Percentiles rank a stretch among this genome's conserved stretches.
Conservation (phyloP, 2,113 vertebrate genomes). For the Ahaetulla prasina region DNA sequence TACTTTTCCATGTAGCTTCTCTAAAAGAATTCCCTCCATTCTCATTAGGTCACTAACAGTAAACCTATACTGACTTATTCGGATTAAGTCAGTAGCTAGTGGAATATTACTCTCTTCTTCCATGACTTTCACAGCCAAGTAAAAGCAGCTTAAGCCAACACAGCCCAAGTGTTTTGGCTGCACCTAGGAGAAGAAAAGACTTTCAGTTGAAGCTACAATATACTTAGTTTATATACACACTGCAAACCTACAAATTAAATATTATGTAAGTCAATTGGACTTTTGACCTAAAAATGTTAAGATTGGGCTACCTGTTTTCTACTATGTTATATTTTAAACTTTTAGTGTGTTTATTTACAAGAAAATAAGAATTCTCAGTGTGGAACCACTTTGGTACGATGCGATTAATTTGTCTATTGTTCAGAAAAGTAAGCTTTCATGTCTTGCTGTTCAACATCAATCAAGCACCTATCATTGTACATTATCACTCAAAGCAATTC, state of each 20-base stretch:
- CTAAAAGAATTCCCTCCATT: constrained; percentile 96
- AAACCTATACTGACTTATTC: constrained; percentile 93
- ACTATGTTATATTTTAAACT: background rate
- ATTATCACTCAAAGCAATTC: background rate
- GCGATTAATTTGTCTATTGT: background rate
- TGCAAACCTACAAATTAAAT: background rate
- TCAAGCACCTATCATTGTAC: too few species aligned
- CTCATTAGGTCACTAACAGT: constrained; percentile 94
- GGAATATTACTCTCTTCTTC: constrained; percentile 93
- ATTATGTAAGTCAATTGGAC: background rate
- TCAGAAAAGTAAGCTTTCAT: background rate
- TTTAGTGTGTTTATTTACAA: background rate
- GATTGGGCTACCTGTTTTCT: background rate
- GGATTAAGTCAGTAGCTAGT: constrained; percentile 85
- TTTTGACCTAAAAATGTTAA: background rate
- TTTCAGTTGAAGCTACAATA: background rate
- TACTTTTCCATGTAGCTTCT: constrained; percentile 90
- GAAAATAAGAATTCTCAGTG: background rate
- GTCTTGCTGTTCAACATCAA: background rate
- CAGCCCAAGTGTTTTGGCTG: constrained; percentile 95
- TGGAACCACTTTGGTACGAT: background rate
- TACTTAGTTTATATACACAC: background rate
- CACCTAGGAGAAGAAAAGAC: constrained; percentile 70
- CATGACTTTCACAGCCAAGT: constrained; percentile 85
- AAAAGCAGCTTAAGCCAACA: constrained; percentile 93